A percentile compares a stretch with the other conserved stretches of the same genome.
These are phyloP conservation scores for Lampris megalopsis DNA, from an alignment of 2,113 vertebrate species.

Conservation along the genomic window DNA sequence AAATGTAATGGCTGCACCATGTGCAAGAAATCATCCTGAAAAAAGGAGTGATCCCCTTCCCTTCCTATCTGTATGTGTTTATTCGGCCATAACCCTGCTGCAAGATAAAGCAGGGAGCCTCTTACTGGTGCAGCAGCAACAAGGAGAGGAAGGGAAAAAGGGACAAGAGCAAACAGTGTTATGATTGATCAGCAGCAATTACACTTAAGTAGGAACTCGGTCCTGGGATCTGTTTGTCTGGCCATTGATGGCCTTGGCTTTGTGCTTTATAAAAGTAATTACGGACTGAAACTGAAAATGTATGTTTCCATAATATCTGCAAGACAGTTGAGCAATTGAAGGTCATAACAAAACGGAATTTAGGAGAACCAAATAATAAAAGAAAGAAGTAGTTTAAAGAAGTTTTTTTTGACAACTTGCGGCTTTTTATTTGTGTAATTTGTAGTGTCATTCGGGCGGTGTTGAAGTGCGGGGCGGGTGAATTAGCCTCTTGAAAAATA, in stretches of 20 bases:
- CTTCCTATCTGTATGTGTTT: conserved; percentile 66
- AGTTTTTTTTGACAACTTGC: not conserved
- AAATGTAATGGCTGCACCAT: conserved; percentile 76
- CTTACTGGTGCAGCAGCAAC: conserved; percentile 38
- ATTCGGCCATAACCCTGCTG: conserved; percentile 53
- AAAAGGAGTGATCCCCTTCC: conserved; percentile 43
- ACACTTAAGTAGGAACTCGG: conserved; percentile 37
- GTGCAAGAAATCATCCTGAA: conserved; percentile 75
- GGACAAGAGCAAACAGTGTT: conserved; percentile 17
- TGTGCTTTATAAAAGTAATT: conserved; percentile 3
- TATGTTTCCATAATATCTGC: not conserved
- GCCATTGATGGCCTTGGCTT: not conserved
- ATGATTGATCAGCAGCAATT: conserved; percentile 59
- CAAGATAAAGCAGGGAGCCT: conserved; percentile 64
- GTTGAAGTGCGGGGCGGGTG: not conserved
- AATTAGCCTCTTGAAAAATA: not conserved
- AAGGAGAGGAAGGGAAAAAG: too few species aligned
- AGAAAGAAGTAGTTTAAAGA: not conserved
- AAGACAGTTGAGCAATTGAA: not conserved
- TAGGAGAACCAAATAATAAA: not conserved
- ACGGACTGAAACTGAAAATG: not conserved
- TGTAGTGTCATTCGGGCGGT: not conserved
- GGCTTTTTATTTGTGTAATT: not conserved
- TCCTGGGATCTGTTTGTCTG: conserved; percentile 30
- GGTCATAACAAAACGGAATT: not conserved